Evolutionary conservation across 2,888 invertebrate genomes (phyloP).

Genomic region (Hirtodrosophila alboralis): DNA sequence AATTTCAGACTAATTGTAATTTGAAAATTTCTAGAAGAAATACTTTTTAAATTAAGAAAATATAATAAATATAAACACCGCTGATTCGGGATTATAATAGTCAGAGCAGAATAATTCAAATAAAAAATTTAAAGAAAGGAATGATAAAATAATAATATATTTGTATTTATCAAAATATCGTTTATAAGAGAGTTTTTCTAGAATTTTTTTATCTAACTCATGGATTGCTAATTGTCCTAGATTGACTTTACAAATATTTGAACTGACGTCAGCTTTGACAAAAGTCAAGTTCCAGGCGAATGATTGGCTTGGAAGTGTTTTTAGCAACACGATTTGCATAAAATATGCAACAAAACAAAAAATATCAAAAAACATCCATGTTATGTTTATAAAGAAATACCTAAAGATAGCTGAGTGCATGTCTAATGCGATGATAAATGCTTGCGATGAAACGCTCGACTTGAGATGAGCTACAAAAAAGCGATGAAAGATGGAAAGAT

Average conservation of each 20-base stretch:
- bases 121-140: too few species aligned
- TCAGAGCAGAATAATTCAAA: too few species aligned
- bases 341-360: constrained; percentile 38
- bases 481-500: neutral
- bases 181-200: too few species aligned
- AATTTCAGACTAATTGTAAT: too few species aligned
- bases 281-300: neutral
- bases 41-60: too few species aligned
- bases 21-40: too few species aligned
- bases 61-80: too few species aligned
- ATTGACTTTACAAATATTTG: constrained; percentile 7
- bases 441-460: constrained; percentile 66
- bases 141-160: too few species aligned
- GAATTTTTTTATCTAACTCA: neutral
- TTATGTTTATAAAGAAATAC: constrained; percentile 18
- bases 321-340: constrained; percentile 49
- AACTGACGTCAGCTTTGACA: constrained; percentile 29
- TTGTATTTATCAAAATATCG: too few species aligned
- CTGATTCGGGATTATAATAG: too few species aligned
- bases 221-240: constrained; percentile 7
- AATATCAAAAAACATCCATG: constrained; percentile 1
- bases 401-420: constrained; percentile 47
- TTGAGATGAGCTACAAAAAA: constrained; percentile 35
- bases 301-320: constrained; percentile 21
- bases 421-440: constrained; percentile 77